phyloP scores from a whole-genome alignment of 2,797 vertebrate species.

The Sebastes trivittatus region DNA sequence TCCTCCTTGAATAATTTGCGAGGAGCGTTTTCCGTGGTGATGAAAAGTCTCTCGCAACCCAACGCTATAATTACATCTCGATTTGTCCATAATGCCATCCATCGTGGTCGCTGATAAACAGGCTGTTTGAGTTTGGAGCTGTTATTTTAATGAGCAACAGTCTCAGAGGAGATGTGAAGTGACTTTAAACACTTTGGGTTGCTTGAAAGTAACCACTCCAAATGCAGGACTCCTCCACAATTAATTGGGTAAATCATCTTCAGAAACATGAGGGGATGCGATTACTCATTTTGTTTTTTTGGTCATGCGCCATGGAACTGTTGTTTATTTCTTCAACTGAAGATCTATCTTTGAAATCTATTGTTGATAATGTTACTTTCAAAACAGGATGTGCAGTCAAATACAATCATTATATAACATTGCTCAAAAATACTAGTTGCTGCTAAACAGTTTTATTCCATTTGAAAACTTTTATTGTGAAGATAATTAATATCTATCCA shows the following conservation, averaged over 20 bases:
- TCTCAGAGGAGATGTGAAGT: slow-evolving; percentile 50
- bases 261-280: slow-evolving; percentile 7
- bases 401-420: not conserved
- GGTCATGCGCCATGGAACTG: not conserved
- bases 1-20: slow-evolving; percentile 48
- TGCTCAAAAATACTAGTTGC: not conserved
- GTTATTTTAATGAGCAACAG: slow-evolving; percentile 60
- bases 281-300: slow-evolving; percentile 28
- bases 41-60: slow-evolving; percentile 52
- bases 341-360: not conserved
- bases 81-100: slow-evolving; percentile 49
- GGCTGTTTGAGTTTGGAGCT: slow-evolving; percentile 48
- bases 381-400: not conserved
- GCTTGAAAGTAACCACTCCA: slow-evolving; percentile 34
- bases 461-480: not conserved
- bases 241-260: slow-evolving; percentile 41
- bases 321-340: not conserved
- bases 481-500: not conserved
- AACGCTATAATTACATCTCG: slow-evolving; percentile 66
- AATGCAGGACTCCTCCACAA: slow-evolving; percentile 5
- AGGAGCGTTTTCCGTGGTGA: slow-evolving; percentile 40
- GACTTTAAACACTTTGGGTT: slow-evolving; percentile 49
- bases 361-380: not conserved
- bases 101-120: slow-evolving; percentile 52
- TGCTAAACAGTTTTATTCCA: not conserved